Evolutionary conservation across 2,113 vertebrate species (phyloP), one percentile per base, ranked within the genome.

Genomic region (Leuciscus idus): DNA sequence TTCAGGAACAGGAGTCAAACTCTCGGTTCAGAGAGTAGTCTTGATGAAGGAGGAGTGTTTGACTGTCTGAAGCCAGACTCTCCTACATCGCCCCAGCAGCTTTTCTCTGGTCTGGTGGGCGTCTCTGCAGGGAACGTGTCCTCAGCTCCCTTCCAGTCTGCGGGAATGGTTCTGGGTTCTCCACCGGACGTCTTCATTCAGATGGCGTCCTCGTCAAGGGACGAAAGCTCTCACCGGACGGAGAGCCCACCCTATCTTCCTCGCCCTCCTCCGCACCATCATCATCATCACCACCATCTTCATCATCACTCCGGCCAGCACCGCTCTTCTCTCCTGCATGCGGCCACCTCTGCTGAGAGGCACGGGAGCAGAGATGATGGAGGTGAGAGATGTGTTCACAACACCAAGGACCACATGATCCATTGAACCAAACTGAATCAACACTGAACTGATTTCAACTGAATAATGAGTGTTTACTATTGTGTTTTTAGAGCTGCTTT

Each of bases 141-240:
- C 0, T 89, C 96, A 13, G 89, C 95, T 0, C 95, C 96, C 0
- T 97, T 98, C 93, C 98, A 97, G 36, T 93, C 97, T 0, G 94
- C 97, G 0, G 95, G 97, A 76, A 92, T 99, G 92, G 96, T 98
- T 68, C 92, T 99, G 90, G 97, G 97, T 50, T 96, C 97, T 0
- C 92, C 96, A 0, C 95, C 96, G 0, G 98, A 99, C 15, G 97
- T 98, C 23, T 98, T 98, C 87, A 96, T 99, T 89, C 98, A 98
- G 92, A 99, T 99, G 98, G 93, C 94, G 0, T 93, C 97, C 0
- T 92, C 96, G 0, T 92, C 97, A 1, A 89, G 97, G 84, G 98
- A 98, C n/a, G 98, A 99, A 46, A 95, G 94, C 0, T 43, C 92
- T 21, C 91, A 95, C 62, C 95, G 95, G 1, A 87, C 95, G 0